Base-by-base conservation (phyloP, 2,113 vertebrate genomes). In the Nannobrachium achirus region DNA sequence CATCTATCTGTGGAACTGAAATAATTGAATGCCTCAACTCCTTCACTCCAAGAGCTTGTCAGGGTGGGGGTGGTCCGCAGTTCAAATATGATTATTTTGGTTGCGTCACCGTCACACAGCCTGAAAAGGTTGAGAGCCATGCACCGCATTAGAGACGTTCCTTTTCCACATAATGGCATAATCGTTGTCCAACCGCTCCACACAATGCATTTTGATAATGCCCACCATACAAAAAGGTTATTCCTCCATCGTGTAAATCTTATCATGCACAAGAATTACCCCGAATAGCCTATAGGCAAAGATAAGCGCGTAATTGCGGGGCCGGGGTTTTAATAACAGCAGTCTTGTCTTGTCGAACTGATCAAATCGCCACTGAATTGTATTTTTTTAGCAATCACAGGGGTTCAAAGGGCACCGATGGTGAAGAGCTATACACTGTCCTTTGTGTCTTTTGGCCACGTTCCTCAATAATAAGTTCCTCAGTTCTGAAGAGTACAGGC, bases 211-310 rank as follows among this genome's bases (percentile, higher is more conserved):
- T 50, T 16, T 19, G 2, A n/a, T 58, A 62, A 75, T 46, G 18
- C 0, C 10, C 45, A 52, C 51, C 8, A 44, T n/a, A 33, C 58
- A 38, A 15, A 38, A 15, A 10, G 33, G 46, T 18, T 50, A 16
- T 38, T 51, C 13, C 9, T 5, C 14, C 18, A 39, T 63, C 59
- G 78, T 64, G 65, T 50, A 76, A 71, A 72, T 14, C 53, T 69
- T 51, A 39, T 58, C 83, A 86, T 86, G 86, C 86, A 79, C 55
- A 48, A 58, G 63, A 33, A 33, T 19, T n/a, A n/a, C 40, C 58
- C 42, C 15, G 7, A 53, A 2, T 46, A 14, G n/a, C n/a, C n/a
- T n/a, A n/a, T n/a, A 46, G 44, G 14, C 3, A 46, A 46, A 20
- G 10, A 50, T 50, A 55, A 5, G 13, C 33, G 18, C 11, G 6